Evolutionary conservation across 2,888 invertebrate genomes (phyloP), one percentile per base, ranked within the genome.

Genomic region (Amiota communis): DNA sequence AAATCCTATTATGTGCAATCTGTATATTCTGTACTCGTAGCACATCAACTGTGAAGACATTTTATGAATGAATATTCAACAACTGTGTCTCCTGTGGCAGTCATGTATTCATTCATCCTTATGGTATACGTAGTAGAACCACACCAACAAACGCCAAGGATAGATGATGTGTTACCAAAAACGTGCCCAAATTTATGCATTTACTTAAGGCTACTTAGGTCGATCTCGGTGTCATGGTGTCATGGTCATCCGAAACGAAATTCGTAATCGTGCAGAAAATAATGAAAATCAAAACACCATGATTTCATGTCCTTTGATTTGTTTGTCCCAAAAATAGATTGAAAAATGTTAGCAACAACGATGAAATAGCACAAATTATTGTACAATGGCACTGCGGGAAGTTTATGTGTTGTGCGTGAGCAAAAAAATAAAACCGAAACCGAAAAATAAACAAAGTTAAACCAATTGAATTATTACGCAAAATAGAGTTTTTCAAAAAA

Each of bases 401-500:
- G 20, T 48, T 59, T n/a, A 17, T 48, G 75, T 73, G 75, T 73
- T 76, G 67, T n/a, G 70, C 46, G 51, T 46, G 17, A 70, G 57
- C 17, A 20, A 47, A 4, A 47, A 47, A 15, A 15, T 47, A 48
- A 36, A 36, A 36, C 36, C 36, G 6, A 36, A 36, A 36, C 36
- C 70, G 57, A 61, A 73, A 69, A 65, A 72, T 74, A 63, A 75
- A 81, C 70, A 74, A 72, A 71, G 75, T 77, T 74, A 83, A 83
- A 77, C 77, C 80, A 81, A 80, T 81, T 81, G 75, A 76, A 77
- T 81, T 83, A 84, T 83, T 84, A 80, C 82, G 84, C 83, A 81
- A 83, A 84, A 83, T 83, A 76, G 78, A 79, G 80, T 75, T 77
- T 74, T 8, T 56, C 77, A 76, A 78, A 79, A 20, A 59, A 11